Evolutionary conservation across 2,888 invertebrate species (phyloP), one percentile per base, ranked within the genome.

Genomic region (Leptogaster cylindrica): DNA sequence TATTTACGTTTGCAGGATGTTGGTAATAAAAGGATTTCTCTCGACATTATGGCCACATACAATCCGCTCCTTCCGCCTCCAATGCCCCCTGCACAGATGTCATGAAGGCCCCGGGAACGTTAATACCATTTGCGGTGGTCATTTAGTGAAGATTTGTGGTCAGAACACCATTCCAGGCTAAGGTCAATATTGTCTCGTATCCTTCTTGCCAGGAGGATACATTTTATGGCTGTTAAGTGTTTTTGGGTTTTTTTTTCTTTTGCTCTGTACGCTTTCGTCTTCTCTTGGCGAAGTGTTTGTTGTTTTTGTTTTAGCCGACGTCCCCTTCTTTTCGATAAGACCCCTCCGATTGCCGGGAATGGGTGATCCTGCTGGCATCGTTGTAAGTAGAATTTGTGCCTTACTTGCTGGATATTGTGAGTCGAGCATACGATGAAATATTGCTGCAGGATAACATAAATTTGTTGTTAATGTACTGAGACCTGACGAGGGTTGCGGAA

Each of bases 81-180:
- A 50, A 25, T 12, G 50, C 7, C 14, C 10, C 55, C 18, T 12
- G 31, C 63, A 63, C 61, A 16, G 27, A 63, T 63, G 27, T 63
- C 46, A 28, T 63, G 63, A 63, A 46, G 46, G 63, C 28, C 46
- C 28, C 46, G 20, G n/a, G 63, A 44, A 63, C 63, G 63, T 70
- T 70, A 68, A 70, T 70, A 65, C 68, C 70, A 68, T 70, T 70
- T 70, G 70, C 46, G 70, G 68, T 68, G 68, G 70, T 70, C 70
- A 68, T 70, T 70, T 67, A 68, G 67, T 55, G 65, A 70, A 70
- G 68, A 70, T 70, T 70, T 70, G 70, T 70, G 68, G 70, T 67
- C 55, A 66, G 63, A 64, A 67, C 68, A 66, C 68, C 67, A 65
- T 70, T 52, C 64, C 51, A 39, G 48, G 31, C 66, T 70, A 68